Conservation (phyloP, 2,797 vertebrate genomes). For the Lacerta viridis region DNA sequence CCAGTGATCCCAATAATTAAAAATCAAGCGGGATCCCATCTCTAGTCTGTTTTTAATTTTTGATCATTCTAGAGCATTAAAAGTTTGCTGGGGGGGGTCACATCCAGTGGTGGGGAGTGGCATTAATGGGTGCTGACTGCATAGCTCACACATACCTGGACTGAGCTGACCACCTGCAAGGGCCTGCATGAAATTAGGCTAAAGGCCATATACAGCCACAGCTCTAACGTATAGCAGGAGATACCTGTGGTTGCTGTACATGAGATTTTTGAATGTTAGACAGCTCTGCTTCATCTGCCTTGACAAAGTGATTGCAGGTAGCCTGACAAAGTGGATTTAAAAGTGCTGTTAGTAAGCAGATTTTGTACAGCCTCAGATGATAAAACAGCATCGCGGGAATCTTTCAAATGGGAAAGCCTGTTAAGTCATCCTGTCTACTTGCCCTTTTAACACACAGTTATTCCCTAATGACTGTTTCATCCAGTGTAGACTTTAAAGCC, state of each 20-base stretch:
- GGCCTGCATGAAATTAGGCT: no score
- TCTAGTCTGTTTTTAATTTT: constrained; percentile 7
- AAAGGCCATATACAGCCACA: no score
- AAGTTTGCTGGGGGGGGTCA: not conserved
- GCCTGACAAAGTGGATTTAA: constrained; percentile 43
- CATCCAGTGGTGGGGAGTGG: no score
- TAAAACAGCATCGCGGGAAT: constrained; percentile 8
- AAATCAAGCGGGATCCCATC: not conserved
- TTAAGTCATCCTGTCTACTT: constrained; percentile 5
- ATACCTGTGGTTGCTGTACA: no score
- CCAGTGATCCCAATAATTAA: not conserved
- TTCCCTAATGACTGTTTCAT: not conserved
- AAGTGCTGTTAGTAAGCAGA: constrained; percentile 1
- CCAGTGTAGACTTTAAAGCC: constrained; percentile 16
- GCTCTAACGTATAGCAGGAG: no score
- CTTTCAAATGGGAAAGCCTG: not conserved
- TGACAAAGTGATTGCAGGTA: constrained; percentile 26
- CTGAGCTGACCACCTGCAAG: no score
- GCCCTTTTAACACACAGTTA: not conserved
- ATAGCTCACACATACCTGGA: no score
- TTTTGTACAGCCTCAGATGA: not conserved
- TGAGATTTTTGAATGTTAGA: not conserved
- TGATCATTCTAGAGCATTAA: not conserved
- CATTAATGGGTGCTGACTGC: no score
- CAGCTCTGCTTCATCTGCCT: constrained; percentile 19